phyloP scores from a whole-genome alignment of 2,888 invertebrate species.

The Netelia virgata region DNA sequence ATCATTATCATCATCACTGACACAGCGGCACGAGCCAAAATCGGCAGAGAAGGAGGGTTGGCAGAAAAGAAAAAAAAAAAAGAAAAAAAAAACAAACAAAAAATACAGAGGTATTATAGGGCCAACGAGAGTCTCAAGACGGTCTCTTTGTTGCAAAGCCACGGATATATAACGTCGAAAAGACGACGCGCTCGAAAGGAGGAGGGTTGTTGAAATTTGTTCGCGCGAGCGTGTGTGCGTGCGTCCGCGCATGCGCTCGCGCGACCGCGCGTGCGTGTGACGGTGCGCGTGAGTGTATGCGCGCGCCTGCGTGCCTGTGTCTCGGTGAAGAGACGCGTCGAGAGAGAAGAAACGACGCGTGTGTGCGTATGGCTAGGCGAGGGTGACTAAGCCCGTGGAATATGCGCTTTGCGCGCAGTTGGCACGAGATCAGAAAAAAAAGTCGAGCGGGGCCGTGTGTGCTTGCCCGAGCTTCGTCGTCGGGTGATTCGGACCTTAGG shows the following conservation, averaged over 20 bases:
- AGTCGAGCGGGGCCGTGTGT: slow-evolving; percentile 56
- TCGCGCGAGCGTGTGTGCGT: neutral
- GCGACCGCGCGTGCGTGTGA: slow-evolving; percentile 10
- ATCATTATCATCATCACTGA: neutral
- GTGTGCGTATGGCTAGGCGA: slow-evolving; percentile 39
- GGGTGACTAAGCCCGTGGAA: slow-evolving; percentile 71
- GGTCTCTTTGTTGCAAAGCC: slow-evolving; percentile 56
- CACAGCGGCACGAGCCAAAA: neutral
- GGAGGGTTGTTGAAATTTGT: neutral
- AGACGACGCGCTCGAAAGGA: slow-evolving; percentile 4
- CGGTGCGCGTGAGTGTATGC: neutral
- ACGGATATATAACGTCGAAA: slow-evolving; percentile 52
- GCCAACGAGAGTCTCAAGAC: slow-evolving; percentile 48
- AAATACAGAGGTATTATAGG: slow-evolving; percentile 13
- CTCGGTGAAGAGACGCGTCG: neutral
- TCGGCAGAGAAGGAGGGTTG: slow-evolving; percentile 2
- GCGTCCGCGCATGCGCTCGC: slow-evolving; percentile 30
- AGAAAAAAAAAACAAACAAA: no score
- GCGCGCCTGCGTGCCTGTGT: neutral
- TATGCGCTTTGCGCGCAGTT: slow-evolving; percentile 80
- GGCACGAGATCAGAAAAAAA: slow-evolving; percentile 76
- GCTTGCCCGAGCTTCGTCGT: slow-evolving; percentile 49
- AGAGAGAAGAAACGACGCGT: slow-evolving; percentile 24
- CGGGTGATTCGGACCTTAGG: slow-evolving; percentile 23
- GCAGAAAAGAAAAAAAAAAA: slow-evolving; percentile 9